These are phyloP conservation scores for Nasonia oneida DNA, from an alignment of 2,888 invertebrate species.

Conservation along the genomic window DNA sequence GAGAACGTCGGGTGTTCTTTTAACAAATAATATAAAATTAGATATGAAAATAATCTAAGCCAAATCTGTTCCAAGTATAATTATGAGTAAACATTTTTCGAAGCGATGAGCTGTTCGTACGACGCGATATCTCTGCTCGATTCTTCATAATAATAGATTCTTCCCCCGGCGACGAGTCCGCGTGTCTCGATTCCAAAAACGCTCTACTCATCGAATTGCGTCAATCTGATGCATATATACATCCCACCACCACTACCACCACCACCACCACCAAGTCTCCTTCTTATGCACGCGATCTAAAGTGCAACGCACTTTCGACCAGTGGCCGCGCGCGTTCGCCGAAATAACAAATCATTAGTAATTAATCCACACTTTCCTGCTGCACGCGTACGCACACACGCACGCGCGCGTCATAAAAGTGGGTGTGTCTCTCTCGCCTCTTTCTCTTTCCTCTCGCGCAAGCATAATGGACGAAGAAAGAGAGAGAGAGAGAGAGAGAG, in stretches of 20 bases:
- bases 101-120: neutral
- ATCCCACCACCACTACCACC: neutral
- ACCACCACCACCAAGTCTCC: neutral
- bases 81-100: neutral
- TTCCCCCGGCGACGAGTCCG: neutral
- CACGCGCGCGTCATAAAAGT: constrained; percentile 38
- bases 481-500: neutral
- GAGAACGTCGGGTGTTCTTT: neutral
- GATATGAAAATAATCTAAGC: neutral
- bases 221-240: neutral
- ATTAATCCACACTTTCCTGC: constrained; percentile 37
- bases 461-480: neutral
- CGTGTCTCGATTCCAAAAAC: neutral
- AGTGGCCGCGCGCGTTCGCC: constrained; percentile 25
- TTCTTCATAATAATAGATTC: neutral
- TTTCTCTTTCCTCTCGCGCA: neutral
- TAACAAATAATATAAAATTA: neutral
- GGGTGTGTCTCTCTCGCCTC: constrained; percentile 33
- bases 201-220: neutral
- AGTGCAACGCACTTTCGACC: constrained; percentile 28
- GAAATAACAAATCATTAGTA: constrained; percentile 38
- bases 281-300: neutral
- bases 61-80: neutral
- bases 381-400: neutral
- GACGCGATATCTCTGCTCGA: neutral